Evolutionary conservation across 1,140 invertebrate species (phyloP), one percentile per base, ranked within the genome.

Genomic region (Vanessa tameamea): DNA sequence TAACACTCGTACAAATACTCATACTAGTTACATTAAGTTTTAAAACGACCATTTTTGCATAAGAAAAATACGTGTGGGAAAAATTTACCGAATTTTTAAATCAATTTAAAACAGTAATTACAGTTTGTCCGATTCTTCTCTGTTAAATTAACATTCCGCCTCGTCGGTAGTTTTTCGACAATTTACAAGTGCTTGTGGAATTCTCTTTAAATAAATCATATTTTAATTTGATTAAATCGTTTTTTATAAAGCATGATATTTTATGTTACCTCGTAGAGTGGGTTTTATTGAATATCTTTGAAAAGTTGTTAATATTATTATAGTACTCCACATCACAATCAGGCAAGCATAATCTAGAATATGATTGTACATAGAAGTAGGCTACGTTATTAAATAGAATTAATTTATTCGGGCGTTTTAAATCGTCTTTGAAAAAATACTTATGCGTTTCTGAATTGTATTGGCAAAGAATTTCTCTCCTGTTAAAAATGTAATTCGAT

Each of bases 111-210:
- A 61, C 57, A 8, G 57, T 61, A 61, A 61, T 37, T 61, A 15
- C 20, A 61, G 13, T 61, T 61, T 37, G 26, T 37, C 26, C 23
- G 14, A 61, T 61, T 61, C 53, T 57, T 57, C 53, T 31, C 57
- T 15, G 57, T 14, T 31, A 37, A 61, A 37, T 31, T 26, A 59
- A 31, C 26, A 31, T 61, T 37, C 20, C 57, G 26, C 26, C 14
- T 61, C 57, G 57, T 61, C 57, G 57, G 57, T 61, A 61, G 14
- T 61, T 61, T 51, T 61, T 61, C 57, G 57, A 61, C 57, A 37
- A 61, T 31, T 37, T 61, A 61, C 57, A 61, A 61, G 31, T 37
- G 57, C 31, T 37, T 37, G 57, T 23, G 31, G 26, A 31, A 61
- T 31, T 37, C 57, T 37, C 13, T 61, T 61, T 61, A 37, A 61